Evolutionary conservation across 2,888 invertebrate species (phyloP).

Genomic region (Thyatira batis): DNA sequence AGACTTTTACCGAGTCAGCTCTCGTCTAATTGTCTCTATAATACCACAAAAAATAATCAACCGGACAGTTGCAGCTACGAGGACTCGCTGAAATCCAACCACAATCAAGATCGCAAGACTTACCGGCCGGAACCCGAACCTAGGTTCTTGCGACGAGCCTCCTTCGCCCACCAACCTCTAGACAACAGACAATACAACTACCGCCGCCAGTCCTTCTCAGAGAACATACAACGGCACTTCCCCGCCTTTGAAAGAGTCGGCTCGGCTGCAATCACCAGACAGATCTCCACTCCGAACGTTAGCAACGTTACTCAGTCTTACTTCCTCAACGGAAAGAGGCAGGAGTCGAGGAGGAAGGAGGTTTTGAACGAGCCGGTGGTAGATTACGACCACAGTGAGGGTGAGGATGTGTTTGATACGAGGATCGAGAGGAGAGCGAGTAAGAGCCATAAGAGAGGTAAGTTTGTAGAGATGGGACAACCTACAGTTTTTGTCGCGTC

Average conservation of each 20-base stretch:
- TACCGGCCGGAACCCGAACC: conserved; percentile 50
- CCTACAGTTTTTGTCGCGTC: conserved; percentile 70
- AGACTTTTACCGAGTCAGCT: background rate
- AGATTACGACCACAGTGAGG: conserved; percentile 77
- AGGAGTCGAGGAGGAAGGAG: conserved; percentile 62
- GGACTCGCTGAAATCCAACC: conserved; percentile 88
- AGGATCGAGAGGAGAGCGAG: conserved; percentile 62
- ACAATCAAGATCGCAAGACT: conserved; percentile 62
- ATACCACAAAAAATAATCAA: conserved; percentile 10
- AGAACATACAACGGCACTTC: conserved; percentile 68
- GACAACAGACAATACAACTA: conserved; percentile 57
- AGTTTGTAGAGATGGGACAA: conserved; percentile 69
- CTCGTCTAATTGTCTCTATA: conserved; percentile 14
- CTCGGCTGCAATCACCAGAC: conserved; percentile 54
- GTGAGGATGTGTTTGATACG: conserved; percentile 72
- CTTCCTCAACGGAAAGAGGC: conserved; percentile 55
- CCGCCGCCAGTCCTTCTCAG: conserved; percentile 72
- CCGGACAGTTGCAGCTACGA: conserved; percentile 87
- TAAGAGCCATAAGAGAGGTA: conserved; percentile 56
- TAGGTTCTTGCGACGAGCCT: conserved; percentile 63
- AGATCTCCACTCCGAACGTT: conserved; percentile 69
- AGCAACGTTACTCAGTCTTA: conserved; percentile 59
- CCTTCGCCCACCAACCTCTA: conserved; percentile 65
- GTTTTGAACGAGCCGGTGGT: conserved; percentile 69
- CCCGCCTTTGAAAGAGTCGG: conserved; percentile 61